A percentile compares a stretch with the other conserved stretches of the same genome.
Evolutionary conservation across 2,888 invertebrate species (phyloP).

Genomic region (Ochlodes sylvanus): DNA sequence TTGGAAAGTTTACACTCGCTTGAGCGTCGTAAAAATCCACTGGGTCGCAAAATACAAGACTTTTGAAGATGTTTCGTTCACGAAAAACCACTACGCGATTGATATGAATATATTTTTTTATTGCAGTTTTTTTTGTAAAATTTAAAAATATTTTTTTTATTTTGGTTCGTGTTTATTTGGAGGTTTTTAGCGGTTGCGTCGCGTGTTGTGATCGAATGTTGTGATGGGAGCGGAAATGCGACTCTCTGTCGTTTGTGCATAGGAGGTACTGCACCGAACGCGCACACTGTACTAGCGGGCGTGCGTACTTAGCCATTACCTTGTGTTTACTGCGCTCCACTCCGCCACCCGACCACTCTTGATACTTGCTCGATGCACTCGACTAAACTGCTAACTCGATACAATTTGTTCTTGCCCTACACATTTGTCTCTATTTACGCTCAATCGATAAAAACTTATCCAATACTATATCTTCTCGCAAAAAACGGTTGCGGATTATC

Average conservation of each 20-base stretch:
- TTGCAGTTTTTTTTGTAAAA: constrained; percentile 71
- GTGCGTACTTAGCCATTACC: constrained; percentile 85
- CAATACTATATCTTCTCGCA: too few relatives aligned
- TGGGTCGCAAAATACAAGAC: constrained; percentile 63
- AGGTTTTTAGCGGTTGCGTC: constrained; percentile 77
- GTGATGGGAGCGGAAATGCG: constrained; percentile 77
- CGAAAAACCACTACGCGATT: constrained; percentile 64
- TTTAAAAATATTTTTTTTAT: constrained; percentile 64
- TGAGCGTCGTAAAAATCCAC: constrained; percentile 56
- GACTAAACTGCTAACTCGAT: not conserved
- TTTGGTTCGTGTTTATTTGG: constrained; percentile 65
- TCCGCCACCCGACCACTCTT: constrained; percentile 57
- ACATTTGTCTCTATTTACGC: not conserved
- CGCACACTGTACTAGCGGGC: constrained; percentile 83
- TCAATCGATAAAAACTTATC: not conserved
- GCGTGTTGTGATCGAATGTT: constrained; percentile 74
- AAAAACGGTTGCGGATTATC: too few relatives aligned
- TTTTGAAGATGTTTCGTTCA: constrained; percentile 65
- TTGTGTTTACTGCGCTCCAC: constrained; percentile 82
- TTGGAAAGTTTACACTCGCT: constrained; percentile 35
- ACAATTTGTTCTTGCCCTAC: constrained; percentile 7
- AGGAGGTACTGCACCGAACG: constrained; percentile 84
- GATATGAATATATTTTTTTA: constrained; percentile 76
- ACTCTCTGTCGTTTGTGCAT: constrained; percentile 83
- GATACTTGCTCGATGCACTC: constrained; percentile 58